A percentile compares a stretch with the other conserved stretches of the same genome.
Conservation (phyloP, 2,797 vertebrate species). For the Enteromius treurensis region DNA sequence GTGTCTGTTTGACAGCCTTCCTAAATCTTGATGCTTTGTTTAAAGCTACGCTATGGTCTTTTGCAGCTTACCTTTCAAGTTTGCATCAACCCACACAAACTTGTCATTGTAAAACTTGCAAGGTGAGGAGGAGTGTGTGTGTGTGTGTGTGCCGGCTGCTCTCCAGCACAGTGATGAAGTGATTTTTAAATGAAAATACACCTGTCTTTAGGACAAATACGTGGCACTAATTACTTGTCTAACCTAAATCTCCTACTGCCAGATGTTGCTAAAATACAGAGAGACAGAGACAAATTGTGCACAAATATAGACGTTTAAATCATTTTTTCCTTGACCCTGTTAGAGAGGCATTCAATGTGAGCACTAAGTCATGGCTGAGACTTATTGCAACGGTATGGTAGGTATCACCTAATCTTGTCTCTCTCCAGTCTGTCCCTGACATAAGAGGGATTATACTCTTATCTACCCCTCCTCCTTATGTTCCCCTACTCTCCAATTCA, state of each 20-base stretch:
- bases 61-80: conserved; percentile 53
- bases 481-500: conserved; percentile 75
- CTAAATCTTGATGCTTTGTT: conserved; percentile 29
- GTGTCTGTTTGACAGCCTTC: conserved; percentile 22
- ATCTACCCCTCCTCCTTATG: conserved; percentile 71
- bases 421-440: conserved; percentile 66
- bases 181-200: conserved; percentile 85
- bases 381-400: conserved; percentile 72
- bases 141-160: conserved; percentile 63
- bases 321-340: conserved; percentile 85
- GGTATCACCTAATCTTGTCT: conserved; percentile 60
- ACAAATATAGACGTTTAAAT: conserved; percentile 82
- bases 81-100: conserved; percentile 52
- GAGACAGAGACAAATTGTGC: conserved; percentile 82
- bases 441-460: conserved; percentile 80
- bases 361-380: conserved; percentile 67
- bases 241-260: conserved; percentile 85
- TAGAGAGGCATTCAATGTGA: conserved; percentile 79
- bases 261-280: conserved; percentile 84
- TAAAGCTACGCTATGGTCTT: conserved; percentile 48
- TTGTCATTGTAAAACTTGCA: conserved; percentile 62
- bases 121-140: conserved; percentile 58
- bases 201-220: conserved; percentile 87
- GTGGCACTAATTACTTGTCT: conserved; percentile 86
- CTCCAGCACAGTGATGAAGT: conserved; percentile 77